Percentiles rank a stretch among this genome's conserved stretches.
Evolutionary conservation across 2,113 vertebrate species (phyloP).

Genomic region (Corvus moneduloides): DNA sequence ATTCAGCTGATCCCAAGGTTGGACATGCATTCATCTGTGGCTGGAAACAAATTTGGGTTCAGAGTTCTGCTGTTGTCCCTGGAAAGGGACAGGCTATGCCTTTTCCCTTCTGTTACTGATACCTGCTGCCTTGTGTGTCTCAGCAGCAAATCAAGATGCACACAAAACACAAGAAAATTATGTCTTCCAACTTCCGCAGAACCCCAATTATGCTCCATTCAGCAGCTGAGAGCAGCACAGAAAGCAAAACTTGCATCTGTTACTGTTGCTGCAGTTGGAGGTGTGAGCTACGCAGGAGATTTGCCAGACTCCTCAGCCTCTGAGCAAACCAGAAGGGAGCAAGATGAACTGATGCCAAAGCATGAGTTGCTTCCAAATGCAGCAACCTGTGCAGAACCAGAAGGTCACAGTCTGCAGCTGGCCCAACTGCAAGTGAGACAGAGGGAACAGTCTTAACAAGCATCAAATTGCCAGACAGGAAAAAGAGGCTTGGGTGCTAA

Average conservation of each 20-base stretch:
- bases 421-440: conserved; percentile 5
- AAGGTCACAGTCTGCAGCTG: conserved; percentile 59
- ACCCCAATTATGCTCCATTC: not conserved
- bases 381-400: conserved; percentile 54
- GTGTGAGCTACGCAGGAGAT: conserved; percentile 17
- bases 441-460: not conserved
- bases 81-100: not conserved
- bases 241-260: conserved; percentile 42
- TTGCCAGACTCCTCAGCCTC: conserved; percentile 29
- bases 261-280: conserved; percentile 33
- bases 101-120: not conserved
- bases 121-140: not conserved
- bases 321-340: conserved; percentile 39
- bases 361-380: conserved; percentile 26
- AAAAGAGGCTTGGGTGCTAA: conserved; percentile 20
- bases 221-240: not conserved
- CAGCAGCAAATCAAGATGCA: not conserved
- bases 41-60: not conserved
- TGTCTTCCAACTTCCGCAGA: not conserved
- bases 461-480: conserved; percentile 43
- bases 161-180: not conserved
- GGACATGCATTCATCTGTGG: not conserved
- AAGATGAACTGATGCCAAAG: conserved; percentile 32
- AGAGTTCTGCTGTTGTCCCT: not conserved
- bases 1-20: not conserved